Evolutionary conservation across 2,113 vertebrate species (phyloP), one percentile per base, ranked within the genome.

Genomic region (Psilopogon haemacephalus): DNA sequence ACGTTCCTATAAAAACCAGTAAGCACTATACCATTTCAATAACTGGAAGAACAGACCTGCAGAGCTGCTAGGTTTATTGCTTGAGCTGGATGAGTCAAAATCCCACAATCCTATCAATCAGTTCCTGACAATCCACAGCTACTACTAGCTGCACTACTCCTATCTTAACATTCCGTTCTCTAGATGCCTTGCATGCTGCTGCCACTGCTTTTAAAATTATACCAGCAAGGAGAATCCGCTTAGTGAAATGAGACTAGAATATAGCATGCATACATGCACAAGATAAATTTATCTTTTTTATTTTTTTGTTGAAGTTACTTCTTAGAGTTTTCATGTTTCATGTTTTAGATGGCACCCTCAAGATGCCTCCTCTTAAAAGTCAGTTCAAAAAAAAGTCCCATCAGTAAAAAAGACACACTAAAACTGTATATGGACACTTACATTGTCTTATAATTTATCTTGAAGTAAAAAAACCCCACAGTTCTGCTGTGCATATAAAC

Each of bases 151-250:
- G 18, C 55, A 70, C 10, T 30, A 46, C 13, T 63, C 44, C 37
- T 16, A 11, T 8, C 40, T 6, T 4, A 19, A 26, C 0, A 0
- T 2, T 32, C 0, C 11, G 1, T 52, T 77, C 71, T 40, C 72
- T 73, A 9, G 3, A 70, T 23, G 15, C 18, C 68, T 27, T 40
- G 19, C 27, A 83, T 8, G 7, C 32, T 87, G 37, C 48, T 88
- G 63, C 42, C 42, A 48, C 35, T 55, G 28, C 42, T 77, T 84
- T 71, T 52, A 68, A 46, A 40, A 56, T 4, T 71, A 64, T 1
- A 32, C 16, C 48, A 65, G 15, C 15, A 60, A 40, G 28, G 84
- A 6, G 15, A 55, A 11, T 42, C 23, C n/a, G 40, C 40, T 77
- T 37, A 60, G 33, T 60, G 58, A 84, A 70, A 79, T 35, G 44